These are phyloP conservation scores for Colossoma macropomum DNA, from an alignment of 2,113 vertebrate species.

Conservation along the genomic window DNA sequence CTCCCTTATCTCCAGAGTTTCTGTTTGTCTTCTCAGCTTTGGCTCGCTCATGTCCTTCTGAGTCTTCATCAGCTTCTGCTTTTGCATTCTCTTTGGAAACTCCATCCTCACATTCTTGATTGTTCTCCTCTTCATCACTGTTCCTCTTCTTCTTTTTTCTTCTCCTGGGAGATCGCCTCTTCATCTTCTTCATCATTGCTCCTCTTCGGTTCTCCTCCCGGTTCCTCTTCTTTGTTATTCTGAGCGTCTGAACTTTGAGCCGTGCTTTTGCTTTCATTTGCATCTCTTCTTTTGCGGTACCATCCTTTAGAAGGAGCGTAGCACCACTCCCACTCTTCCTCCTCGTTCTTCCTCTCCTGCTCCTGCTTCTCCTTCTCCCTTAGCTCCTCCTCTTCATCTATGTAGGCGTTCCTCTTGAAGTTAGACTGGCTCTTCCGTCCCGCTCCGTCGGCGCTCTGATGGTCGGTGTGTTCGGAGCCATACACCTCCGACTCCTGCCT, in stretches of 20 bases:
- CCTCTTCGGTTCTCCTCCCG: slow-evolving; percentile 30
- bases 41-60: not conserved
- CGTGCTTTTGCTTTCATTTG: not conserved
- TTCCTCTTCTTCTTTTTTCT: slow-evolving; percentile 40
- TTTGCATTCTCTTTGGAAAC: not conserved
- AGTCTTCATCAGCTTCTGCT: not conserved
- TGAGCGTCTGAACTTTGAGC: slow-evolving; percentile 8
- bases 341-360: slow-evolving; percentile 48
- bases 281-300: slow-evolving; percentile 40
- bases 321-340: slow-evolving; percentile 53
- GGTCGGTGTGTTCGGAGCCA: not conserved
- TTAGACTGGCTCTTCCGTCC: slow-evolving; percentile 20
- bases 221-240: slow-evolving; percentile 1
- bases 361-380: slow-evolving; percentile 63
- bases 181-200: slow-evolving; percentile 35
- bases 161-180: slow-evolving; percentile 23
- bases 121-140: slow-evolving; percentile 37
- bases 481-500: slow-evolving; percentile 19
- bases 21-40: not conserved
- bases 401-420: slow-evolving; percentile 22
- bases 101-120: slow-evolving; percentile 10
- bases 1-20: slow-evolving; percentile 45
- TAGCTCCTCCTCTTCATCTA: slow-evolving; percentile 56
- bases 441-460: not conserved
- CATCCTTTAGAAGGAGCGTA: slow-evolving; percentile 42